Base-by-base conservation (phyloP, 2,113 vertebrate genomes). In the Mionectes macconnelli region DNA sequence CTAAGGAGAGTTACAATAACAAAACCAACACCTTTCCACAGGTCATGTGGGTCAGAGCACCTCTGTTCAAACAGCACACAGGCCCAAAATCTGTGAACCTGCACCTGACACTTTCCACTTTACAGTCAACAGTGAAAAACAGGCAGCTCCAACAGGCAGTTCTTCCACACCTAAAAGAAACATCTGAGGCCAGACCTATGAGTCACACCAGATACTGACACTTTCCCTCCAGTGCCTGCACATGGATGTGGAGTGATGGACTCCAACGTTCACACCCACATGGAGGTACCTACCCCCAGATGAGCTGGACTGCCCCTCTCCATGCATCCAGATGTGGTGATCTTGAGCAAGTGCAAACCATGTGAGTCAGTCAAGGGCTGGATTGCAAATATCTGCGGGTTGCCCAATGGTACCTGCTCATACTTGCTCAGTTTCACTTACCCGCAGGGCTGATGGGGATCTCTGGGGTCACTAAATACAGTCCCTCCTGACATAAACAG, bases 221-320 rank as follows among this genome's bases (percentile, higher is more conserved):
- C 25, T 40, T 88, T 60, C 66, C n/a, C 25, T 85, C 25, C 11
- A 3, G 16, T 33, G 37, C 39, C 31, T 57, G 62, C 22, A 45
- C 4, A 0, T 1, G 40, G 16, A 9, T 7, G 2, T 27, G 30
- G 33, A 42, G 15, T 24, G 35, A 53, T 53, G 0, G 1, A 12
- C 64, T 67, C 39, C 39, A 62, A 8, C 0, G 0, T 14, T 9
- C 28, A 37, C n/a, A 49, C 12, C 55, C 13, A 37, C 0, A 0
- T 22, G 23, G 31, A 44, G 27, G 16, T 24, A 42, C 14, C 60
- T 42, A 14, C 10, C 0, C 0, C 45, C 28, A 28, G 17, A 14
- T 23, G 28, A 39, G 70, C 70, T 45, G 62, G 40, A 23, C 44
- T 76, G 25, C 50, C 25, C 12, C 49, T n/a, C 49, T 90, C 18